phyloP scores from a whole-genome alignment of 1,140 invertebrate species.

The Neomicropteryx cornuta region DNA sequence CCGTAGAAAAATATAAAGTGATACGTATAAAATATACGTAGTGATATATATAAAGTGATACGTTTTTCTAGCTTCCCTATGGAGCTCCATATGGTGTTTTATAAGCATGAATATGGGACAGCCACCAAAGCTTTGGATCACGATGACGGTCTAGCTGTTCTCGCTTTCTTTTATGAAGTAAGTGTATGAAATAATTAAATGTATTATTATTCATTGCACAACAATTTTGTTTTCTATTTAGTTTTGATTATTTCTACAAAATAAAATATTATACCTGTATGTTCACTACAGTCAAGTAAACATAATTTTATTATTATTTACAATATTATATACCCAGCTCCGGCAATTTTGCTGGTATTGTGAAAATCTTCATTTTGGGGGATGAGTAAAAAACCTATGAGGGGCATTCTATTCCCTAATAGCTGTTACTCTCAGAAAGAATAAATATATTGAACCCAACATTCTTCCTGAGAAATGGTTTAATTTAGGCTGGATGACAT shows the following conservation, averaged over 20 bases:
- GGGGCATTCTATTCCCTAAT: no score
- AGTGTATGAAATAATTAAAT: conserved; percentile 11
- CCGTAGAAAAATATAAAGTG: background rate
- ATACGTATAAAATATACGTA: conserved; percentile 1
- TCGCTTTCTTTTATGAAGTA: conserved; percentile 80
- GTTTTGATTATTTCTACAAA: conserved; percentile 4
- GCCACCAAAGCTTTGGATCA: conserved; percentile 51
- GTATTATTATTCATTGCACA: no score
- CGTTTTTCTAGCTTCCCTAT: conserved; percentile 52
- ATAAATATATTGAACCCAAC: no score
- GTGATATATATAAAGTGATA: conserved; percentile 4
- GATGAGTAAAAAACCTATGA: no score
- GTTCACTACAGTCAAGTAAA: no score
- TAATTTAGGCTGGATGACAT: no score
- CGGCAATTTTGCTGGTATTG: no score
- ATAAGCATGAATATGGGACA: conserved; percentile 55
- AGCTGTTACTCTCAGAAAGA: no score
- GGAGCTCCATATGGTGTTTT: conserved; percentile 82
- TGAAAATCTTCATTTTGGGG: no score
- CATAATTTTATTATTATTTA: no score
- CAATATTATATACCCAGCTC: no score
- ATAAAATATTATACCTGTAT: conserved; percentile 2
- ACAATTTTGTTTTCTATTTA: conserved; percentile 4
- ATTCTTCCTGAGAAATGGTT: no score
- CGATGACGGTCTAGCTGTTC: conserved; percentile 64